Percentiles rank a stretch among this genome's conserved stretches.
Evolutionary conservation across 1,140 invertebrate species (phyloP).

Genomic region (Octopus sinensis): DNA sequence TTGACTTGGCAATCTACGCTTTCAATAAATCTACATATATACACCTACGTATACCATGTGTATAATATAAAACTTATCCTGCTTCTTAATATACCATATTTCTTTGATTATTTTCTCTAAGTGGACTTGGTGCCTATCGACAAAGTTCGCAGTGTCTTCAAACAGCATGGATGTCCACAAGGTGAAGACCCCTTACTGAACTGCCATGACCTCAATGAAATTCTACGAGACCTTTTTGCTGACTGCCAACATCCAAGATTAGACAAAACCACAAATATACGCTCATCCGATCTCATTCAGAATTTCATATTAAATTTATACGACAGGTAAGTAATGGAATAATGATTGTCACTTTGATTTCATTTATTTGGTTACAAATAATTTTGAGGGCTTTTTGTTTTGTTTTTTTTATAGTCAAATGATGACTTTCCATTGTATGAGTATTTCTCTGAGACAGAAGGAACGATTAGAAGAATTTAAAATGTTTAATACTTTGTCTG

Average conservation of each 20-base stretch:
- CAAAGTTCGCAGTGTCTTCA: neutral
- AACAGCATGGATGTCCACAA: slow-evolving; percentile 3
- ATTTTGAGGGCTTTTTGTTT: too few species aligned
- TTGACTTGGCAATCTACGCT: too few species aligned
- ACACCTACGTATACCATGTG: too few species aligned
- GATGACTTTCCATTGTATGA: neutral
- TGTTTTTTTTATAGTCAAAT: too few species aligned
- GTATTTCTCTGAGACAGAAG: neutral
- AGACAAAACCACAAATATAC: neutral
- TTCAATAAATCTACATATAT: too few species aligned
- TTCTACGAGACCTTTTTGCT: neutral
- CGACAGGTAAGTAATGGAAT: slow-evolving; percentile 53
- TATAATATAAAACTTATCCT: neutral
- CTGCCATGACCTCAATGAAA: neutral
- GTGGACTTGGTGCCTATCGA: slow-evolving; percentile 8
- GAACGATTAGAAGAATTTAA: neutral
- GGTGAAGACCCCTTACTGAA: neutral
- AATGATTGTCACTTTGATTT: neutral
- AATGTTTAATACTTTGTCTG: too few species aligned
- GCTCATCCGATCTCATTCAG: slow-evolving; percentile 1
- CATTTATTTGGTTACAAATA: too few species aligned
- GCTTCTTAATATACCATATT: neutral
- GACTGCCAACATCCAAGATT: slow-evolving; percentile 1
- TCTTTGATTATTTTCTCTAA: neutral
- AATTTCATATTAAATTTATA: slow-evolving; percentile 67